phyloP scores from a whole-genome alignment of 2,797 vertebrate genomes.

The Danionella dracula region DNA sequence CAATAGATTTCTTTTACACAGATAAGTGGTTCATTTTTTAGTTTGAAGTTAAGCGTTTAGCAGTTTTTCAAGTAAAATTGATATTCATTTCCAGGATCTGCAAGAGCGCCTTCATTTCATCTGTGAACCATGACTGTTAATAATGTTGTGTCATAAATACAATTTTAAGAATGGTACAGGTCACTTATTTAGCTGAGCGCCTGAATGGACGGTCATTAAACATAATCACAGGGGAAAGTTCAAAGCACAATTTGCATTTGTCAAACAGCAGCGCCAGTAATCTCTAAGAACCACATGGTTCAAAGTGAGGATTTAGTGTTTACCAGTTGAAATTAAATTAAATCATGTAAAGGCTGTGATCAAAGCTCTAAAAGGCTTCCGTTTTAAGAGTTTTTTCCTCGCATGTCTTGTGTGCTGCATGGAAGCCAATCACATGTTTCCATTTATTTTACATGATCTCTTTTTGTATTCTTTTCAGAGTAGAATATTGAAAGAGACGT shows the following conservation, averaged over 20 bases:
- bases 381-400: slow-evolving; percentile 8
- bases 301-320: slow-evolving; percentile 56
- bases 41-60: neutral
- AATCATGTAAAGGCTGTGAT: slow-evolving; percentile 46
- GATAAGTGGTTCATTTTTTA: slow-evolving; percentile 23
- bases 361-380: slow-evolving; percentile 46
- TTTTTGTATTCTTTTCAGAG: no score
- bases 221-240: slow-evolving; percentile 53
- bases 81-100: neutral
- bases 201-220: slow-evolving; percentile 50
- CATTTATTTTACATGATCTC: no score
- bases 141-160: slow-evolving; percentile 36
- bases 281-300: slow-evolving; percentile 59
- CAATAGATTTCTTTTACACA: slow-evolving; percentile 25
- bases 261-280: slow-evolving; percentile 52
- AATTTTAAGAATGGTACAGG: slow-evolving; percentile 42
- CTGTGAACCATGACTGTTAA: slow-evolving; percentile 10
- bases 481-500: no score
- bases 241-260: slow-evolving; percentile 54
- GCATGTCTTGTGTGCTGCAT: slow-evolving; percentile 10
- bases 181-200: slow-evolving; percentile 44
- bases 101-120: neutral
- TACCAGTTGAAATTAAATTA: slow-evolving; percentile 58
- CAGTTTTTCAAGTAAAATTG: neutral
- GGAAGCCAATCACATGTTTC: no score